phyloP scores from a whole-genome alignment of 2,797 vertebrate genomes.

The Gallinago stenura region DNA sequence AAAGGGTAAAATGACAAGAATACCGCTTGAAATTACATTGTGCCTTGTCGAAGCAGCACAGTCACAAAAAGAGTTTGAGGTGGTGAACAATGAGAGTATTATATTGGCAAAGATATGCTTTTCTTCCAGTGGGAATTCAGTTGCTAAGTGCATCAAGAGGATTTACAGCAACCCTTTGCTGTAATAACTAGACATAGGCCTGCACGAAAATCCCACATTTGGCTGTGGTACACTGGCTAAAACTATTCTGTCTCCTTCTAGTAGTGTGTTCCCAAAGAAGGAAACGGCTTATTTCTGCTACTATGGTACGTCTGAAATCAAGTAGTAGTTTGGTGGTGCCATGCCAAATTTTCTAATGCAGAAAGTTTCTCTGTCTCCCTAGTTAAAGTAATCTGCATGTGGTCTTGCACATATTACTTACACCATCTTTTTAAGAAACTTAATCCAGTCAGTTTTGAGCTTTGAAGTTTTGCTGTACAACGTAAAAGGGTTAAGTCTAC shows the following conservation, averaged over 20 bases:
- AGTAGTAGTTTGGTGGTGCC: neutral
- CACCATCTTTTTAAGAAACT: constrained; percentile 16
- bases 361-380: neutral
- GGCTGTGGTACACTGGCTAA: constrained; percentile 20
- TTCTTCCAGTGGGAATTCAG: constrained; percentile 31
- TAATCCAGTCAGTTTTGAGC: neutral
- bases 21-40: neutral
- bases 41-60: neutral
- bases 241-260: constrained; percentile 7
- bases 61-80: neutral
- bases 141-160: constrained; percentile 42
- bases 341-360: constrained; percentile 12
- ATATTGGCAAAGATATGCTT: constrained; percentile 40
- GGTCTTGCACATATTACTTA: neutral
- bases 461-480: constrained; percentile 13
- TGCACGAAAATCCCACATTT: constrained; percentile 41
- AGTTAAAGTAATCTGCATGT: constrained; percentile 18
- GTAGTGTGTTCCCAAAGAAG: constrained; percentile 40
- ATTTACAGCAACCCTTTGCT: constrained; percentile 55
- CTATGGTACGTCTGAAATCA: constrained; percentile 1
- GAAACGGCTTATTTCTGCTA: constrained; percentile 36
- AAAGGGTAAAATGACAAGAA: neutral
- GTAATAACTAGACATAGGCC: constrained; percentile 30
- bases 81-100: constrained; percentile 16
- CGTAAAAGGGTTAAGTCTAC: constrained; percentile 22